These are phyloP conservation scores for Rhabdomys dilectus DNA, from an alignment of 2,113 vertebrate genomes.

Conservation along the genomic window DNA sequence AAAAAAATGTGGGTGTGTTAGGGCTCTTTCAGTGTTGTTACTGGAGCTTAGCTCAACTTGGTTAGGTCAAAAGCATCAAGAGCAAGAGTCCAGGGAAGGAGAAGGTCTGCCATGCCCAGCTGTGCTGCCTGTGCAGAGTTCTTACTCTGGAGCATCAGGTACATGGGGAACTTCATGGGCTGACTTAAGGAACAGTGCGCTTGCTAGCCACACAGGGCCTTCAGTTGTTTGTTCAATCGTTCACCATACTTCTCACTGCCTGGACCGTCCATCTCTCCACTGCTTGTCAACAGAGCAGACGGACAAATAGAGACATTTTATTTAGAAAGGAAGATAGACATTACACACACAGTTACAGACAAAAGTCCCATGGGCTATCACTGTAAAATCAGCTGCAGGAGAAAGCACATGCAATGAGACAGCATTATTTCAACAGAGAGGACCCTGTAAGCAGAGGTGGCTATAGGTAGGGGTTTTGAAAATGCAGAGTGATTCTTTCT, in stretches of 20 bases:
- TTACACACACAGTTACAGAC: neutral
- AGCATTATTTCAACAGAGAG: neutral
- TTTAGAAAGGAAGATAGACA: neutral
- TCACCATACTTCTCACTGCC: neutral
- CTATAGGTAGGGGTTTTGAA: neutral
- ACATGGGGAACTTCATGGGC: neutral
- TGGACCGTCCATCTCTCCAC: neutral
- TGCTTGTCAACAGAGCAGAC: neutral
- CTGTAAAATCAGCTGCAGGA: neutral
- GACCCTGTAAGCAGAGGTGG: neutral
- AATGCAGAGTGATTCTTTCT: neutral
- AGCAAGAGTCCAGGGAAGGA: fast-evolving
- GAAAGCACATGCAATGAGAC: neutral
- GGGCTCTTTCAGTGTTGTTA: neutral
- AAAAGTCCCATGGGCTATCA: neutral
- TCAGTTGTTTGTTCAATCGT: neutral
- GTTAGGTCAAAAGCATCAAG: neutral
- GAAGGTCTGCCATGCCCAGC: fast-evolving
- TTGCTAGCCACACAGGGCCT: neutral
- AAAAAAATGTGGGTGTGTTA: neutral
- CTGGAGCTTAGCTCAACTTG: neutral
- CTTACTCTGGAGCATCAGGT: neutral
- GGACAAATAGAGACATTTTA: neutral
- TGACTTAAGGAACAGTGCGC: neutral
- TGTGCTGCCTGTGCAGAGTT: neutral